phyloP scores from a whole-genome alignment of 2,888 invertebrate genomes.

The Hedya salicella region DNA sequence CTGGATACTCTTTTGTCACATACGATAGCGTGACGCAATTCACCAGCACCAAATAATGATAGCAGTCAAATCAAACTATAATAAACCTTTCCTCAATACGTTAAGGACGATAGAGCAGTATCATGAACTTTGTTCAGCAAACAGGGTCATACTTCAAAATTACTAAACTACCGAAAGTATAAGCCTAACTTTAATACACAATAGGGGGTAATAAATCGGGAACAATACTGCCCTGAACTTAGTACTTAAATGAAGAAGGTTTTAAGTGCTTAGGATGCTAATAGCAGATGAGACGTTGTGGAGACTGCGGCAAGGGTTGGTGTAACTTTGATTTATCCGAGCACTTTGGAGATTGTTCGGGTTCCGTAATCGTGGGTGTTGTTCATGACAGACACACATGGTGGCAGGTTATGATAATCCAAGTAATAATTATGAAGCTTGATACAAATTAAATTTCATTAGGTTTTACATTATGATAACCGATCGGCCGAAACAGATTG shows the following conservation, averaged over 20 bases:
- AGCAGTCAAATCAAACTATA: neutral
- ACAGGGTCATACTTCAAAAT: conserved; percentile 32
- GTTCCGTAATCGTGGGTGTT: neutral
- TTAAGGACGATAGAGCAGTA: neutral
- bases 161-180: conserved; percentile 31
- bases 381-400: neutral
- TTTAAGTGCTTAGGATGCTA: neutral
- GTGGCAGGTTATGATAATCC: neutral
- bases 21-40: neutral
- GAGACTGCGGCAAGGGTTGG: neutral
- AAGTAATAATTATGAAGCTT: neutral
- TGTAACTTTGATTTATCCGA: conserved; percentile 37
- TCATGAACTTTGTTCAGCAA: neutral
- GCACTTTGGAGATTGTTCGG: conserved; percentile 31
- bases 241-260: neutral
- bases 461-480: no score
- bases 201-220: conserved; percentile 35
- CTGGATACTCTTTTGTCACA: neutral
- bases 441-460: no score
- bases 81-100: neutral
- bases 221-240: conserved; percentile 19
- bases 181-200: conserved; percentile 34
- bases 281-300: neutral
- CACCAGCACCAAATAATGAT: neutral
- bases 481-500: no score